Evolutionary conservation across 2,797 vertebrate species (phyloP), one percentile per base, ranked within the genome.

Genomic region (Eulemur albifrons): DNA sequence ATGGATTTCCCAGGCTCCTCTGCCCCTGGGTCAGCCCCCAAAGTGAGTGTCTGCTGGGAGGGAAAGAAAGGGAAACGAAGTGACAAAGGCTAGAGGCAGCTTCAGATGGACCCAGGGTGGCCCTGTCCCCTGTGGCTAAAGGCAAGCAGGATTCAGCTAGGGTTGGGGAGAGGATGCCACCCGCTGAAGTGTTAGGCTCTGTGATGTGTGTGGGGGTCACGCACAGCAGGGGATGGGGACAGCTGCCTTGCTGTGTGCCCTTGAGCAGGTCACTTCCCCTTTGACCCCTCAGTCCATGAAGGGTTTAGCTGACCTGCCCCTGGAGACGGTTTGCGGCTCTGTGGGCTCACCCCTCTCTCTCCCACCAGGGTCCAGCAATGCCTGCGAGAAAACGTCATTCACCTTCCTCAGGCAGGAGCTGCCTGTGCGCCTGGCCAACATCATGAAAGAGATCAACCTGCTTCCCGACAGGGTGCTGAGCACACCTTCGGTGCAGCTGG

Each of bases 371-470:
- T 99, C 99, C 95, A 99, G 98, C 95, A 99, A 99, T 84, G 99
- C 99, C 95, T 99, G 99, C 21, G 99, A 99, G 98, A 99, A 99
- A 98, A 99, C 99, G 0, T 99, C 99, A 0, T 99, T 99, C 76
- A 98, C 99, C 50, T 99, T 99, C 95, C 96, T 99, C 98, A 98
- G 99, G 12, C 99, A 99, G 98, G 99, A 99, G 97, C 98, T 99
- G 69, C 99, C 99, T 0, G 99, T 99, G 2, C 99, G 99, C 43
- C 98, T 99, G 13, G 99, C 99, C 94, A 99, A 99, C 98, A 99
- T 99, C 86, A 99, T 99, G 99, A 99, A 99, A 95, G 99, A 99
- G 97, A 99, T 99, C 76, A 99, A 99, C 97, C 98, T 99, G 75
- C 97, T 99, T 91, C 99, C 99, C 0, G 99, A 99, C 98, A 99